Conservation (phyloP, 2,888 invertebrate species). For the Drosophila siamana region DNA sequence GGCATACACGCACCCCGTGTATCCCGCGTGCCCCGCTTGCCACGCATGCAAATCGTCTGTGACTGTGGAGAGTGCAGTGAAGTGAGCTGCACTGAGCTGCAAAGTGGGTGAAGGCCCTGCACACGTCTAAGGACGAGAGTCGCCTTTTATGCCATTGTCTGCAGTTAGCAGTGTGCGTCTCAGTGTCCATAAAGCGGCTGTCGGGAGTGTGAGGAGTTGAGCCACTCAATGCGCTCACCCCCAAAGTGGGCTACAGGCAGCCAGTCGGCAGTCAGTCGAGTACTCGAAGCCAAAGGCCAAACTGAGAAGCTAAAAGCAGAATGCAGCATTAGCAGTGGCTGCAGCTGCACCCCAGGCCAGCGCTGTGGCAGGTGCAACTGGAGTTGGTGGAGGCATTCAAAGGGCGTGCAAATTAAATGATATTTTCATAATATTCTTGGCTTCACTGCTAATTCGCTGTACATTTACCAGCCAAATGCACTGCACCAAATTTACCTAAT, state of each 20-base stretch:
- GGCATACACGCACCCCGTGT: constrained; percentile 35
- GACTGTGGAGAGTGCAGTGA: constrained; percentile 46
- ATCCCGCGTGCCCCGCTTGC: neutral
- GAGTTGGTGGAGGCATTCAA: too few relatives aligned
- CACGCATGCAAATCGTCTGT: too few relatives aligned
- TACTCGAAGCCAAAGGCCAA: constrained; percentile 40
- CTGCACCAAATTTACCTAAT: constrained; percentile 61
- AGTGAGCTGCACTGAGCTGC: constrained; percentile 62
- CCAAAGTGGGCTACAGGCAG: constrained; percentile 50
- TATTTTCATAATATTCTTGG: constrained; percentile 72
- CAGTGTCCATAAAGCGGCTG: constrained; percentile 28
- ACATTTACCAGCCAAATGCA: constrained; percentile 53
- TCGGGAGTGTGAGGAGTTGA: neutral
- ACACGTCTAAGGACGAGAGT: constrained; percentile 60
- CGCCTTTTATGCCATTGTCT: constrained; percentile 76
- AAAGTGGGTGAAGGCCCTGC: constrained; percentile 79
- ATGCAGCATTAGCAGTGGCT: constrained; percentile 8
- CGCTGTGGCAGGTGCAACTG: neutral
- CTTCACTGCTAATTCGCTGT: constrained; percentile 67
- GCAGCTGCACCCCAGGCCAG: neutral
- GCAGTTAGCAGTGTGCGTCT: constrained; percentile 36
- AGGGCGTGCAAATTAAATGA: constrained; percentile 43
- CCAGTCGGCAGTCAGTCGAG: constrained; percentile 27
- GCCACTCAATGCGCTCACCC: constrained; percentile 76
- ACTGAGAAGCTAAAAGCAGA: constrained; percentile 10